These are phyloP conservation scores for Emys orbicularis DNA, from an alignment of 2,797 vertebrate species.

Conservation along the genomic window DNA sequence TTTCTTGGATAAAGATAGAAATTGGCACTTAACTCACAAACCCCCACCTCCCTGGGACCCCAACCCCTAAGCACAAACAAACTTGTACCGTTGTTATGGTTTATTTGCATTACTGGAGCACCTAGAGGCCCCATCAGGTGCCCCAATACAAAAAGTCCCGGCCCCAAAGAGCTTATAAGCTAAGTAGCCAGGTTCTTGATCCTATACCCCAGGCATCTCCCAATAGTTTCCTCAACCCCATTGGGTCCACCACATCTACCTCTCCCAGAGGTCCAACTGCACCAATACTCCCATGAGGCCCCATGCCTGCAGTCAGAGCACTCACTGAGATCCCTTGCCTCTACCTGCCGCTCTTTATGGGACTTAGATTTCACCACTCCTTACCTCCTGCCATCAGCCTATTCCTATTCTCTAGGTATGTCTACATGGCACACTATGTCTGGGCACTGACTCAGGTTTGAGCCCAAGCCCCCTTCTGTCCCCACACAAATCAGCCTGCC, in stretches of 20 bases:
- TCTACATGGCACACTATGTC: not conserved
- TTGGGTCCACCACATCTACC: not conserved
- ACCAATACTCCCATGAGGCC: not conserved
- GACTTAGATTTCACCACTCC: not conserved
- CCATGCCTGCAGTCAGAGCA: not conserved
- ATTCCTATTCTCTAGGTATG: not conserved
- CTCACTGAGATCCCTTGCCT: not conserved
- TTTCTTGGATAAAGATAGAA: not conserved
- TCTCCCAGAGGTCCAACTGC: not conserved
- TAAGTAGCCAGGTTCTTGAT: not conserved
- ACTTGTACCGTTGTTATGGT: too few species aligned
- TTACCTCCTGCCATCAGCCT: not conserved
- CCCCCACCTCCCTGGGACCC: not conserved
- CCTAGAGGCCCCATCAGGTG: not conserved
- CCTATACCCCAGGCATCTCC: not conserved
- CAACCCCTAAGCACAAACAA: not conserved
- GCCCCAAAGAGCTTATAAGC: not conserved
- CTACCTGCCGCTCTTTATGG: not conserved
- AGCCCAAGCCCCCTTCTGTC: not conserved
- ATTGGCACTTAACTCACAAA: not conserved
- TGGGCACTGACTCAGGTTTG: not conserved
- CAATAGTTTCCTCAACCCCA: not conserved
- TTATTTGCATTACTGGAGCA: not conserved
- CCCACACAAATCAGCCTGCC: not conserved
- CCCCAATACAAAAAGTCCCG: not conserved